A percentile compares a stretch with the other conserved stretches of the same genome.
phyloP scores from a whole-genome alignment of 2,888 invertebrate species.

The Carterocephalus palaemon region DNA sequence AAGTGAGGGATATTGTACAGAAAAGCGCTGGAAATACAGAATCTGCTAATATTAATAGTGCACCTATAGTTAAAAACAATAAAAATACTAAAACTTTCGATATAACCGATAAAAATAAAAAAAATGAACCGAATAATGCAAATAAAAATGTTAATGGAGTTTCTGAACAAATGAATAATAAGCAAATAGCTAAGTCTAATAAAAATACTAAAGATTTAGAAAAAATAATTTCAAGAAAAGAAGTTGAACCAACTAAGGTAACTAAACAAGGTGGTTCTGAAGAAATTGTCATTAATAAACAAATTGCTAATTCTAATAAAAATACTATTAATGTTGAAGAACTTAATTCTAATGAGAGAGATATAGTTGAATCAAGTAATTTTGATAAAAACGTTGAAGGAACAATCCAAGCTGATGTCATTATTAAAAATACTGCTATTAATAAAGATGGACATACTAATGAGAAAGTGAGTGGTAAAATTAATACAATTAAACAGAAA shows the following conservation, averaged over 20 bases:
- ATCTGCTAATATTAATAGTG: not conserved
- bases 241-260: not conserved
- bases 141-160: not conserved
- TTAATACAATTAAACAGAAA: too few species aligned
- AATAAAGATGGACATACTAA: not conserved
- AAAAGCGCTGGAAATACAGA: too few species aligned
- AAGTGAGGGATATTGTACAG: too few species aligned
- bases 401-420: too few species aligned
- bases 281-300: not conserved
- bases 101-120: not conserved
- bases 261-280: not conserved
- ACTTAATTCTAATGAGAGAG: too few species aligned
- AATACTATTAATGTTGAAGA: too few species aligned
- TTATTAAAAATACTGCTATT: too few species aligned
- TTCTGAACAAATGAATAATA: not conserved
- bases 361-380: too few species aligned
- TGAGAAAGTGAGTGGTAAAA: too few species aligned
- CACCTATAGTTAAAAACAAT: slow-evolving; percentile 1
- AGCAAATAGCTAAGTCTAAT: slow-evolving; percentile 1
- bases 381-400: too few species aligned
- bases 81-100: slow-evolving; percentile 1
- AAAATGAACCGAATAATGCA: not conserved
- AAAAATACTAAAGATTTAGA: slow-evolving; percentile 1
- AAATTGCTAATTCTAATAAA: not conserved
- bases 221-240: not conserved